These are phyloP conservation scores for Pseudomyrmex cubaensis DNA, from an alignment of 1,140 invertebrate genomes.

Conservation along the genomic window DNA sequence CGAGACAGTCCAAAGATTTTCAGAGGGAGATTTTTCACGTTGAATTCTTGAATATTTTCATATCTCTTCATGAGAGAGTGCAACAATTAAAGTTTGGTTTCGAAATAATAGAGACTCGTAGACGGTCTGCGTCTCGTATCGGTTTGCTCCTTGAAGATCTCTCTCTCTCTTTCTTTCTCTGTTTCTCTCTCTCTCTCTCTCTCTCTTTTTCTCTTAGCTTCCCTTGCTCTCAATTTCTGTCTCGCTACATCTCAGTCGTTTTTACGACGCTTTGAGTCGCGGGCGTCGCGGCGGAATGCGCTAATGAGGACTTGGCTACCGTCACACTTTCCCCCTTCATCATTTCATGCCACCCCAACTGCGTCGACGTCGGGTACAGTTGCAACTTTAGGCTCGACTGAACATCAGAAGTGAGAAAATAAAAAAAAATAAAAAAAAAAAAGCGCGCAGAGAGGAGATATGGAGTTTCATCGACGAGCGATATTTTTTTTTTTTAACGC, in stretches of 20 bases:
- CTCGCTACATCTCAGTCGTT: constrained; percentile 84
- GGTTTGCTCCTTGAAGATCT: constrained; percentile 9
- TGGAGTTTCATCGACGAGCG: constrained; percentile 38
- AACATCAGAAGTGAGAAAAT: constrained; percentile 14
- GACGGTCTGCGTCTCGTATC: constrained; percentile 7
- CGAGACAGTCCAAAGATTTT: too few species aligned
- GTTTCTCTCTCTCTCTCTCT: not conserved
- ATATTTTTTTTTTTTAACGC: not conserved
- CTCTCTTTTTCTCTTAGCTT: not conserved
- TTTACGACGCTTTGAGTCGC: constrained; percentile 85
- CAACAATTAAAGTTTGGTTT: too few species aligned
- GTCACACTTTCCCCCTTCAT: constrained; percentile 79
- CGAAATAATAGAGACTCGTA: not conserved
- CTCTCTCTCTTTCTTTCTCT: not conserved
- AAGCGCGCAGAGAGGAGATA: not conserved
- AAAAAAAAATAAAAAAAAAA: constrained; percentile 8
- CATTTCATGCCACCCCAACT: constrained; percentile 65
- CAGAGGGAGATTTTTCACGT: too few species aligned
- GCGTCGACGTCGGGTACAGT: constrained; percentile 40
- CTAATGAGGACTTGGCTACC: constrained; percentile 85
- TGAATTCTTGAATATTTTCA: too few species aligned
- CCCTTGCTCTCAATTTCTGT: constrained; percentile 41
- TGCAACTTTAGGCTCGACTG: constrained; percentile 54
- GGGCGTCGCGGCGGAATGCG: constrained; percentile 85
- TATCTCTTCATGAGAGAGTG: too few species aligned